Evolutionary conservation across 1,140 invertebrate genomes (phyloP), one percentile per base, ranked within the genome.

Genomic region (Spodoptera litura): DNA sequence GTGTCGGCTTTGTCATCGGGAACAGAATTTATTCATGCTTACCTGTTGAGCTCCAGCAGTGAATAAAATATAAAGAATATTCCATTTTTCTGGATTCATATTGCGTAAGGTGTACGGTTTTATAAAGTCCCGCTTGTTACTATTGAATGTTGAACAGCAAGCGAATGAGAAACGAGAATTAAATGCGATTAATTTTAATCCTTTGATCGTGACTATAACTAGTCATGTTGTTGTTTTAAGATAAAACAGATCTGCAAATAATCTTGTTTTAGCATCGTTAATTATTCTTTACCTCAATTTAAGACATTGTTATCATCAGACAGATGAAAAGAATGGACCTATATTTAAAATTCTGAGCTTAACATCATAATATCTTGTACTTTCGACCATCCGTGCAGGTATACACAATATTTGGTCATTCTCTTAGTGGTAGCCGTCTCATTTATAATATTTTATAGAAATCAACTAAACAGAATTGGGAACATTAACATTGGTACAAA

Each of bases 401-500:
- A 79, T 82, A 82, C 85, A 91, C 87, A 92, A 94, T 92, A 93
- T 93, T 93, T 93, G 93, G 91, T 93, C 91, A 94, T 92, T 93
- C 86, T 85, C 87, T 91, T 93, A 91, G 91, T 94, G 91, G 93
- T 93, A 94, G 93, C 91, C 89, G 86, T 93, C 91, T 89, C 91
- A 90, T 93, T 93, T 91, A 93, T 93, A 94, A 93, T 93, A 94
- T 94, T 94, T 94, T 94, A 94, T 93, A 94, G 93, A 94, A 94
- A 94, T 94, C 93, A 94, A 94, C 93, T 92, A 94, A 93, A 94
- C 92, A 92, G 84, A 88, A 86, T 84, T 82, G 90, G 90, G 87
- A 89, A 92, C 91, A 93, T 94, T 93, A 94, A 90, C 85, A 82
- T 92, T 79, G 83, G 85, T 87, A 93, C 89, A 88, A 91, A 86